Evolutionary conservation across 2,888 invertebrate species (phyloP).

Genomic region (Magallana nippona): DNA sequence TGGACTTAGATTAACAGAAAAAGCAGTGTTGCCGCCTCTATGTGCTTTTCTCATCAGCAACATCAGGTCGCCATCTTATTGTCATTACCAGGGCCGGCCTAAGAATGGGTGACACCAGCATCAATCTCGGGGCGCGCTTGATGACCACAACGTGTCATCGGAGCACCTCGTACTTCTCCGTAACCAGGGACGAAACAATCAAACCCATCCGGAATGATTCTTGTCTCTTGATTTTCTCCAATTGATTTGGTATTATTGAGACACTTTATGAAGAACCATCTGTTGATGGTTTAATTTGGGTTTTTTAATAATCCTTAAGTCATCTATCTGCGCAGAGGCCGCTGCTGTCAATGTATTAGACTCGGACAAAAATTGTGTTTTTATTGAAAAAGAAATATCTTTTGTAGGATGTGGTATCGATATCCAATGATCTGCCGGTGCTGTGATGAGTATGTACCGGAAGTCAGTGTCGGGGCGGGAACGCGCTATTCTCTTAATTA

Average conservation of each 20-base stretch:
- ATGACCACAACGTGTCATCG: slow-evolving; percentile 17
- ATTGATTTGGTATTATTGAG: slow-evolving; percentile 42
- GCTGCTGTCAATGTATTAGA: background rate
- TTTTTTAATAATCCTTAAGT: slow-evolving; percentile 32
- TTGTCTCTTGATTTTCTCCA: slow-evolving; percentile 17
- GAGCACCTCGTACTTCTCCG: slow-evolving; percentile 4
- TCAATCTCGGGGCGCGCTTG: slow-evolving; percentile 20
- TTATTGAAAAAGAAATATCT: background rate
- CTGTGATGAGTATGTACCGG: slow-evolving; percentile 4
- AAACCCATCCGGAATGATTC: slow-evolving; percentile 32
- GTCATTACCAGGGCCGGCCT: background rate
- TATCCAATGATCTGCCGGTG: background rate
- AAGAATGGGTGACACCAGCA: background rate
- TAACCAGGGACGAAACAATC: slow-evolving; percentile 34
- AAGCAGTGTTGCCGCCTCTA: background rate
- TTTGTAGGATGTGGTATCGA: background rate
- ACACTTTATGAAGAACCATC: slow-evolving; percentile 32
- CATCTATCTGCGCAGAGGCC: slow-evolving; percentile 27
- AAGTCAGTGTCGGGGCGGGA: slow-evolving; percentile 20
- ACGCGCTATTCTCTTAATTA: slow-evolving; percentile 15
- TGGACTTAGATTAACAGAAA: background rate
- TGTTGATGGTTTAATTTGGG: slow-evolving; percentile 38
- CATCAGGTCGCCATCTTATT: slow-evolving; percentile 8
- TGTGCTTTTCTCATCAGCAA: slow-evolving; percentile 30
- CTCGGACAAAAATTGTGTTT: background rate